These are phyloP conservation scores for Neodiprion lecontei DNA, from an alignment of 1,140 invertebrate genomes.

Conservation along the genomic window DNA sequence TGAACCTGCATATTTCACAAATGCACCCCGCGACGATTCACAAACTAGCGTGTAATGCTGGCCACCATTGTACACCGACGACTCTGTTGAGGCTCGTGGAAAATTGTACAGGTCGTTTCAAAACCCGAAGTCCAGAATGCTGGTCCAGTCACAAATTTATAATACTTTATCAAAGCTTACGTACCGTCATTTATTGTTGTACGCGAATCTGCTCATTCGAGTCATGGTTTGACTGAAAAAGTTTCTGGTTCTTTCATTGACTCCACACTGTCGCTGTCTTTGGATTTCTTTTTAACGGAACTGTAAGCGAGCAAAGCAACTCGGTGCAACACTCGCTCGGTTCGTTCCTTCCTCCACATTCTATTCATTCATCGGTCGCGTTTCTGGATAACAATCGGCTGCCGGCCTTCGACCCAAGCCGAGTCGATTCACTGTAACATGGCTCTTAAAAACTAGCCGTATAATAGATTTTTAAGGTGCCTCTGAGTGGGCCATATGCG, in stretches of 20 bases:
- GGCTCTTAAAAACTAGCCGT: neutral
- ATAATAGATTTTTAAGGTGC: neutral
- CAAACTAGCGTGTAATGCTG: constrained; percentile 14
- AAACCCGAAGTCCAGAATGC: neutral
- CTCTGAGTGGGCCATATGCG: neutral
- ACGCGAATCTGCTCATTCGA: too few relatives aligned
- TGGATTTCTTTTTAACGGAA: neutral
- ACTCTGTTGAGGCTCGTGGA: neutral
- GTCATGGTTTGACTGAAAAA: too few relatives aligned
- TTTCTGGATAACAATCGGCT: neutral
- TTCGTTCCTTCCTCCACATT: neutral
- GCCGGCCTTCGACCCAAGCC: neutral
- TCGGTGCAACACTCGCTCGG: neutral
- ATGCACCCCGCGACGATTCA: constrained; percentile 13
- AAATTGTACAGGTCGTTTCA: neutral
- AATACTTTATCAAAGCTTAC: too few relatives aligned
- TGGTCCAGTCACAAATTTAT: too few relatives aligned
- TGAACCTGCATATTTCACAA: constrained; percentile 20
- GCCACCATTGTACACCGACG: neutral
- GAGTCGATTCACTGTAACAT: neutral
- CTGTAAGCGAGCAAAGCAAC: neutral
- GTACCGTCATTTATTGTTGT: too few relatives aligned
- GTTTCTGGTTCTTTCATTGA: too few relatives aligned
- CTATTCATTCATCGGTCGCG: neutral
- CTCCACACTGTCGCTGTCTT: too few relatives aligned